Percentiles rank a stretch among this genome's conserved stretches.
Evolutionary conservation across 2,888 invertebrate genomes (phyloP).

Genomic region (Spilosoma lubricipeda): DNA sequence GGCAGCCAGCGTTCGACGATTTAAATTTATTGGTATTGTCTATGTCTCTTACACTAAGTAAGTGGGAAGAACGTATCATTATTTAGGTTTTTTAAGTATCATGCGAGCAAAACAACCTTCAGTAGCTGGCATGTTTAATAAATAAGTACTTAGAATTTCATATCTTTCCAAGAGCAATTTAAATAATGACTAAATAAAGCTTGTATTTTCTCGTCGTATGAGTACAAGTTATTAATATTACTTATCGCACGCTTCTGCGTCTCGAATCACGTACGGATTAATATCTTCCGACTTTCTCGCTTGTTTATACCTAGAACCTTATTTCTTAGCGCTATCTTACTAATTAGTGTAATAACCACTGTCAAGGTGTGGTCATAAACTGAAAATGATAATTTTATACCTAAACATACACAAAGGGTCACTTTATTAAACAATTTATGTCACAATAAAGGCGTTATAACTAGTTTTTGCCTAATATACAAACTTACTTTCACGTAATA

Average conservation of each 20-base stretch:
- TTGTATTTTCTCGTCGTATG: background rate
- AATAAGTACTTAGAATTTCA: background rate
- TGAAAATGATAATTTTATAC: slow-evolving; percentile 42
- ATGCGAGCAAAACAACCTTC: background rate
- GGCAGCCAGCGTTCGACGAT: too few species aligned
- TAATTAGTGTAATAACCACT: slow-evolving; percentile 47
- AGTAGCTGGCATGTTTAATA: background rate
- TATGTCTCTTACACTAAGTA: background rate
- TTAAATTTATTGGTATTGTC: too few species aligned
- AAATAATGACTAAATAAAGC: background rate
- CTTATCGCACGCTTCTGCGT: slow-evolving; percentile 23
- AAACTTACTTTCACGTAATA: slow-evolving; percentile 29
- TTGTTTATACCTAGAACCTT: slow-evolving; percentile 42
- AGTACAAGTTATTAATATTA: slow-evolving; percentile 11
- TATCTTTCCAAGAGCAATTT: background rate
- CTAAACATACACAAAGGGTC: slow-evolving; percentile 30
- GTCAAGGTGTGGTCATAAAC: slow-evolving; percentile 45
- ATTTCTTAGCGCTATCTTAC: slow-evolving; percentile 40
- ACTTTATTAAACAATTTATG: slow-evolving; percentile 33
- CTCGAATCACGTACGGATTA: slow-evolving; percentile 27
- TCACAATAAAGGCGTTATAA: slow-evolving; percentile 38
- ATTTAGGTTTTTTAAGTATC: background rate
- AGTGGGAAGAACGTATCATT: background rate
- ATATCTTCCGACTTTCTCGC: slow-evolving; percentile 37
- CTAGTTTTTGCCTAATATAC: slow-evolving; percentile 43